Evolutionary conservation across 1,140 invertebrate genomes (phyloP), one percentile per base, ranked within the genome.

Genomic region (Dreissena polymorpha): DNA sequence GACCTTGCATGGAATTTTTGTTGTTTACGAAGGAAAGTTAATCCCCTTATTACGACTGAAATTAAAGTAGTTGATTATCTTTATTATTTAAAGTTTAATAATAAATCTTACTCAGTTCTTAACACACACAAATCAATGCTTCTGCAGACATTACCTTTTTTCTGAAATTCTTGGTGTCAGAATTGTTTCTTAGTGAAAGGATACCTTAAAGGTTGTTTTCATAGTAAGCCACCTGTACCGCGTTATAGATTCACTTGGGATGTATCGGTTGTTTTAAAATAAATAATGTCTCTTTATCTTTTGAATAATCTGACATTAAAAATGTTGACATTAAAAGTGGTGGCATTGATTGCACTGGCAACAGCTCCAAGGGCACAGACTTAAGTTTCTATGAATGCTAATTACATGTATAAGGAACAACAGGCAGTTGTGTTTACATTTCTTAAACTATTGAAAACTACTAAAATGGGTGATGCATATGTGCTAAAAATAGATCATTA

Each of bases 161-260:
- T 78, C 51, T 73, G 67, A 16, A 70, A 39, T 39, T n/a, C 21
- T 69, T 68, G 63, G 53, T 68, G 60, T 55, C 18, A n/a, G 12
- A 67, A 68, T 27, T n/a, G 21, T 51, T n/a, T 67, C 21, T 18
- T 86, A 25, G 67, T 86, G 64, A 8, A 27, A 13, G 64, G 78
- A 55, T 83, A 86, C n/a, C 51, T 87, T 55, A 86, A 76, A 80
- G 83, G 82, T 18, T 49, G 76, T 63, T 88, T 81, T 77, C 67
- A 85, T 63, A 7, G 60, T 23, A 86, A 72, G 27, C 83, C 85
- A 14, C 70, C 85, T 27, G 50, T 29, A n/a, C 65, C 73, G n/a
- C 78, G 70, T 70, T 69, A 77, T 69, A 60, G 51, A n/a, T 53
- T 51, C 18, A 83, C 77, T 65, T 88, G 85, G 85, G 79, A 86